A percentile compares a stretch with the other conserved stretches of the same genome.
Evolutionary conservation across 1,140 invertebrate species (phyloP).

Genomic region (Tetragonula clypearis): DNA sequence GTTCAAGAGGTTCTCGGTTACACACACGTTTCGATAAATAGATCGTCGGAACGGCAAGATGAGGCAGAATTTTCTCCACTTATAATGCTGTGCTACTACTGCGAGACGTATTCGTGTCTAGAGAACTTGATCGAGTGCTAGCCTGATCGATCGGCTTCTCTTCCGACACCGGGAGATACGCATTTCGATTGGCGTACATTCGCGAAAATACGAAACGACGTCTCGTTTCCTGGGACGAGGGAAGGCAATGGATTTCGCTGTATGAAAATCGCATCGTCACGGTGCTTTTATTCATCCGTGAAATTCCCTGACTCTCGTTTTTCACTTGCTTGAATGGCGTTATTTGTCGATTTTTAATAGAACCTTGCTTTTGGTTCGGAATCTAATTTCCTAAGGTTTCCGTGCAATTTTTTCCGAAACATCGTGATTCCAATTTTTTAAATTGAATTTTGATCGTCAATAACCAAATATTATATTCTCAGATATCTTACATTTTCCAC

Average conservation of each 20-base stretch:
- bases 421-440: too few relatives aligned
- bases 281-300: background rate
- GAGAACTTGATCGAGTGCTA: background rate
- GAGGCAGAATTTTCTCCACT: too few relatives aligned
- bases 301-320: background rate
- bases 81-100: background rate
- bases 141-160: constrained; percentile 1
- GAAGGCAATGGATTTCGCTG: background rate
- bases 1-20: background rate
- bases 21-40: background rate
- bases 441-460: too few relatives aligned
- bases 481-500: too few relatives aligned
- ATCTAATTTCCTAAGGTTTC: background rate
- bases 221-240: background rate
- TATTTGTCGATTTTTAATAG: background rate
- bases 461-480: too few relatives aligned
- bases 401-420: background rate
- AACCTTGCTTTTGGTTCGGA: background rate
- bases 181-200: constrained; percentile 1
- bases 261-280: background rate
- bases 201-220: background rate
- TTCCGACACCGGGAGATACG: background rate
- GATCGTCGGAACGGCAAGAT: background rate
- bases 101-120: background rate
- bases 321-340: too few relatives aligned